These are phyloP conservation scores for Drosophila anomalata DNA, from an alignment of 2,888 invertebrate species.

Conservation along the genomic window DNA sequence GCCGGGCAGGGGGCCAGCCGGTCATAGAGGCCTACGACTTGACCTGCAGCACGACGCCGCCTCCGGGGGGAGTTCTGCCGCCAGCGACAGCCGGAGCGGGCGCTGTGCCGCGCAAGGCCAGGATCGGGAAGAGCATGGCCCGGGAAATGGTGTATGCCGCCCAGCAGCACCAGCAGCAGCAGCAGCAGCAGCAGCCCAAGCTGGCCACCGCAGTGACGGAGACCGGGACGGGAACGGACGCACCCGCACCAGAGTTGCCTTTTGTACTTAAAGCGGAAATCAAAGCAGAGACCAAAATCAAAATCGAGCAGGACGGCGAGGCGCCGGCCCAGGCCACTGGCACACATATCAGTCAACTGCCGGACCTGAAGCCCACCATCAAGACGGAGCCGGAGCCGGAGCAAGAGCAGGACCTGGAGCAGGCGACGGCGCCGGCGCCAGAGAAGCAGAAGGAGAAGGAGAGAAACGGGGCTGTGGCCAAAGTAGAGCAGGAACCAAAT, in stretches of 20 bases:
- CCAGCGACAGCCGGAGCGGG: slow-evolving; percentile 51
- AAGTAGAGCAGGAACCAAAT: slow-evolving; percentile 7
- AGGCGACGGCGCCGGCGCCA: slow-evolving; percentile 1
- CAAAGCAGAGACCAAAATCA: slow-evolving; percentile 83
- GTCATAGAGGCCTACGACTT: slow-evolving; percentile 79
- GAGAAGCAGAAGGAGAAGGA: slow-evolving; percentile 7
- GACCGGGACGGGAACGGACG: slow-evolving; percentile 20
- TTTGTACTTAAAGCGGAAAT: slow-evolving; percentile 82
- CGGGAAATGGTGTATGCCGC: slow-evolving; percentile 85
- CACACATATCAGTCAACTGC: slow-evolving; percentile 68
- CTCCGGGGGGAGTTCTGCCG: slow-evolving; percentile 56
- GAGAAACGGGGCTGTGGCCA: not conserved
- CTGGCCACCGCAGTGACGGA: not conserved
- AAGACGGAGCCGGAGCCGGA: slow-evolving; percentile 77
- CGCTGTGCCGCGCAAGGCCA: slow-evolving; percentile 84
- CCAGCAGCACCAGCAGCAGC: slow-evolving; percentile 50
- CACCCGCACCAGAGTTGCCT: slow-evolving; percentile 66
- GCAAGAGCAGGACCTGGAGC: not conserved
- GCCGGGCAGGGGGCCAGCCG: slow-evolving; percentile 14
- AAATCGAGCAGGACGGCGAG: slow-evolving; percentile 77
- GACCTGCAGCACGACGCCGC: slow-evolving; percentile 87
- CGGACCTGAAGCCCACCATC: slow-evolving; percentile 80
- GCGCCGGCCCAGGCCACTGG: slow-evolving; percentile 41
- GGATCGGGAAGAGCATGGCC: slow-evolving; percentile 88
- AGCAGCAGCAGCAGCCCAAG: slow-evolving; percentile 46